phyloP scores from a whole-genome alignment of 2,113 vertebrate species.

The Tenrec ecaudatus region DNA sequence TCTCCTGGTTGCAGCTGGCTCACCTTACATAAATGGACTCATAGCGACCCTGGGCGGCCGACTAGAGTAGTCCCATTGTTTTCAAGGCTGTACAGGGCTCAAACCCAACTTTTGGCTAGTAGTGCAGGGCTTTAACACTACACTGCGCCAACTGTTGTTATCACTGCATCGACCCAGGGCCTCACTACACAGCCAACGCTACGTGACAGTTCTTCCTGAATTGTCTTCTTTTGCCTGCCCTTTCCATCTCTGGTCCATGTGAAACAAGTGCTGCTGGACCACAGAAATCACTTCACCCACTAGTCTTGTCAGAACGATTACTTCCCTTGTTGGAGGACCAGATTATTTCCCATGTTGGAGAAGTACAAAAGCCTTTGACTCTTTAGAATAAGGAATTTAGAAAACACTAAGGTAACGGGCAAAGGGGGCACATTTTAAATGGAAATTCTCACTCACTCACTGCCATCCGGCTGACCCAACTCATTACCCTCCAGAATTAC shows the following conservation, averaged over 20 bases:
- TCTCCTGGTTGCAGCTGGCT: background rate
- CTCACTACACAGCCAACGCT: background rate
- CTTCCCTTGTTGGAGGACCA: background rate
- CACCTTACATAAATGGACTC: background rate
- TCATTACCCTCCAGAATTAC: too few relatives aligned
- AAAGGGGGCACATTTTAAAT: background rate
- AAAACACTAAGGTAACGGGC: background rate
- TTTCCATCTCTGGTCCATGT: background rate
- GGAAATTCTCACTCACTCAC: background rate
- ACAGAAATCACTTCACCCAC: background rate
- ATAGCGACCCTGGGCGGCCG: too few relatives aligned
- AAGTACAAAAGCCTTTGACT: background rate
- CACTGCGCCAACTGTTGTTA: background rate
- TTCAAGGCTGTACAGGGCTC: too few relatives aligned
- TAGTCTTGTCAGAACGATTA: background rate
- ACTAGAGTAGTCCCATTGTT: too few relatives aligned
- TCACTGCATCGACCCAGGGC: background rate
- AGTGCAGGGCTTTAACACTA: background rate
- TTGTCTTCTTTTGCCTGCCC: background rate
- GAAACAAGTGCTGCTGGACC: constrained; percentile 10
- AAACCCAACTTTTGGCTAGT: background rate
- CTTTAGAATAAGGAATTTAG: constrained; percentile 3
- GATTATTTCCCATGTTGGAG: background rate
- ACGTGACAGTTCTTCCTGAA: background rate
- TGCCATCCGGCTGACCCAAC: too few relatives aligned